Percentiles rank a stretch among this genome's conserved stretches.
Conservation (phyloP, 2,797 vertebrate genomes). For the Semaprochilodus insignis region DNA sequence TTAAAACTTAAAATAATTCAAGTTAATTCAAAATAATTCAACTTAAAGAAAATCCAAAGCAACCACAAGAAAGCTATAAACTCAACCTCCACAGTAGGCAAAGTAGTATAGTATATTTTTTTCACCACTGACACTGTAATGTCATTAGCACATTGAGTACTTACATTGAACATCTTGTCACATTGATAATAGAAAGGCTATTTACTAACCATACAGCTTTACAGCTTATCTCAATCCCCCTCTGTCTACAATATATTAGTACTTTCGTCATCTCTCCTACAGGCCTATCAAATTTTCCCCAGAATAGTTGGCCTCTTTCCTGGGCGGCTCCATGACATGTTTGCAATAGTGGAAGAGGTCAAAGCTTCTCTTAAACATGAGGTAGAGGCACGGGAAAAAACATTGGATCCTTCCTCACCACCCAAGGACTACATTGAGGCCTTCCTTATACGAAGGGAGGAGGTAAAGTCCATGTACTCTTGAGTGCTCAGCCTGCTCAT, state of each 20-base stretch:
- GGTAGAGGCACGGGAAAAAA: constrained; percentile 37
- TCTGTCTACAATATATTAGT: not conserved
- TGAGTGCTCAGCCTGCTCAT: not conserved
- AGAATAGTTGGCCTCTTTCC: constrained; percentile 47
- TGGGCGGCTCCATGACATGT: constrained; percentile 47
- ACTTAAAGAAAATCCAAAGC: too few species aligned
- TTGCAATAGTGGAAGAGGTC: constrained; percentile 35
- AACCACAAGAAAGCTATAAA: too few species aligned
- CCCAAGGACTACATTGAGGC: constrained; percentile 61
- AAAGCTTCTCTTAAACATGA: constrained; percentile 38
- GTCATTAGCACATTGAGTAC: too few species aligned
- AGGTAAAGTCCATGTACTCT: constrained; percentile 46
- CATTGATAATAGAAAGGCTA: not conserved
- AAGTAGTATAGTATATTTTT: too few species aligned
- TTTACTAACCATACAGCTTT: not conserved
- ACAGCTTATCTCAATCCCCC: not conserved
- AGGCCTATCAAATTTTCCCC: constrained; percentile 62
- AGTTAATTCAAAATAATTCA: too few species aligned
- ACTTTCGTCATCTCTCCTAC: not conserved
- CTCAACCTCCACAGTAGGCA: too few species aligned
- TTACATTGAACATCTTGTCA: too few species aligned
- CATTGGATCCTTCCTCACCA: constrained; percentile 33
- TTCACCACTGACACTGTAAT: too few species aligned
- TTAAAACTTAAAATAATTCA: too few species aligned
- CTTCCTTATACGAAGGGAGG: constrained; percentile 57